Evolutionary conservation across 2,888 invertebrate species (phyloP).

Genomic region (Drosophila pseudotalamancana): DNA sequence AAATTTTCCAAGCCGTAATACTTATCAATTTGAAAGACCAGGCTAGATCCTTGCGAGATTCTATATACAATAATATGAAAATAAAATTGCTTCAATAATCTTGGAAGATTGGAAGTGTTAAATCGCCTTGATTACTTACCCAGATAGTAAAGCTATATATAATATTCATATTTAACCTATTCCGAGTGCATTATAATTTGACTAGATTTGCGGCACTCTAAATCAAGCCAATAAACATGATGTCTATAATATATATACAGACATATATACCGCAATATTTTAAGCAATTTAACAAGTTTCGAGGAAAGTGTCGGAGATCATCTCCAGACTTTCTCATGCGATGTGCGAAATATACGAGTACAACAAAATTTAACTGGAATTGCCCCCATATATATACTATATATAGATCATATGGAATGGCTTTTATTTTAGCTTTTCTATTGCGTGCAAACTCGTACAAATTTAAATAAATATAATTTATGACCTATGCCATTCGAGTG

Average conservation of each 20-base stretch:
- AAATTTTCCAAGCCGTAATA: no score
- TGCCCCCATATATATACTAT: slow-evolving; percentile 4
- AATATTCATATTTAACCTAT: not conserved
- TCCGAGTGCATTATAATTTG: slow-evolving; percentile 36
- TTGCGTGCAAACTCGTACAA: slow-evolving; percentile 33
- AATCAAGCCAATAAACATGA: slow-evolving; percentile 38
- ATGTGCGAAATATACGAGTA: not conserved
- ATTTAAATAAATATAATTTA: slow-evolving; percentile 76
- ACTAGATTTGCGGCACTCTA: slow-evolving; percentile 24
- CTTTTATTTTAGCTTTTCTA: slow-evolving; percentile 46
- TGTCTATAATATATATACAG: slow-evolving; percentile 10
- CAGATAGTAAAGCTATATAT: not conserved
- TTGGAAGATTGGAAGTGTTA: no score
- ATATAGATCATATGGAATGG: slow-evolving; percentile 2
- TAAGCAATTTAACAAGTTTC: slow-evolving; percentile 67
- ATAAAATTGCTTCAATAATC: no score
- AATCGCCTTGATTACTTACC: no score
- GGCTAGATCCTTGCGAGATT: no score
- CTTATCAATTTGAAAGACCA: no score
- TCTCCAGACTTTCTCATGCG: slow-evolving; percentile 15
- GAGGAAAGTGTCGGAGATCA: slow-evolving; percentile 27
- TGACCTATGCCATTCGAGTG: slow-evolving; percentile 53
- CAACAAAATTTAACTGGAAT: not conserved
- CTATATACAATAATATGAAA: no score
- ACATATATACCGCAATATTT: not conserved